Evolutionary conservation across 2,797 vertebrate species (phyloP), one percentile per base, ranked within the genome.

Genomic region (Enteromius radiatus): DNA sequence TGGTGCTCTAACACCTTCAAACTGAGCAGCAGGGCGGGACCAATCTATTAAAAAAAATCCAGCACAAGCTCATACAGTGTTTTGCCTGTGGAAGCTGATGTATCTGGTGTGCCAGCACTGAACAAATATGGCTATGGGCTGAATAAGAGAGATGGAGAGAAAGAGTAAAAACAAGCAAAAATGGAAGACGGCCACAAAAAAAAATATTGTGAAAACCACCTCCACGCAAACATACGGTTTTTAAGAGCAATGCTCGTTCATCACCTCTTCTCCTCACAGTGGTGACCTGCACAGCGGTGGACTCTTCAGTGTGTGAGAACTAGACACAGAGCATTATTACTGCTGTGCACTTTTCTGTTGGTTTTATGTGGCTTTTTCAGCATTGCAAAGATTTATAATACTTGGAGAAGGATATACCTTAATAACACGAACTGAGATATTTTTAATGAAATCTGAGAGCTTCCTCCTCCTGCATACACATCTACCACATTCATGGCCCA

Each of bases 81-180:
- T 87, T 84, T 41, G 71, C 61, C 63, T 61, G 84, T 76, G 67
- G 54, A 85, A 81, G 49, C 80, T 85, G 81, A 86, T 88, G 86
- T 82, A 80, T 79, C 64, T 41, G 31, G 56, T 73, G 33, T 59
- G 54, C 63, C 8, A 76, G 49, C 38, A 17, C 68, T 67, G 67
- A 81, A 84, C 56, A 81, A 78, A 86, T 70, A 83, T 73, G 81
- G 52, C 45, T n/a, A 74, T 7, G 14, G 65, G 56, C 61, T 76
- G 54, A 75, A 33, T 54, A 67, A 9, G 63, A 14, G n/a, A 79
- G 8, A 73, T 21, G 43, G 59, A 49, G 19, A 43, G 21, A 76
- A 61, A 69, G 23, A 52, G 26, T 31, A 67, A 76, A 61, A 21
- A 54, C 31, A 59, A 52, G 43, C 17, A 11, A 79, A 69, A 47